Evolutionary conservation across 2,113 vertebrate species (phyloP).

Genomic region (Bettongia penicillata): DNA sequence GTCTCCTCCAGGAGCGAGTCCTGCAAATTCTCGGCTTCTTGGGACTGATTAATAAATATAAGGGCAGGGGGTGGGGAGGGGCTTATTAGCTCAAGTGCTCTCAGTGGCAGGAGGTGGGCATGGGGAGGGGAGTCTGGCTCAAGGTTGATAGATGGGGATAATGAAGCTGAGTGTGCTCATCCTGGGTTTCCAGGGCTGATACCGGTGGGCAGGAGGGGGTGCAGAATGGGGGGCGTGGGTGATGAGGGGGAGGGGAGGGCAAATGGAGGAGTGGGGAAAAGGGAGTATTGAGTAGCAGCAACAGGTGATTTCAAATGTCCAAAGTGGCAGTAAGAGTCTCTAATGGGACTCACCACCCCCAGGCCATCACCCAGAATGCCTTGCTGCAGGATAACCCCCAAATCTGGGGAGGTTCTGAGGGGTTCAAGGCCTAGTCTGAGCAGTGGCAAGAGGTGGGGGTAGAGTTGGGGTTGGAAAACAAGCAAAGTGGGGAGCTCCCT

Average conservation of each 20-base stretch:
- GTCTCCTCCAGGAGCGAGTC: neutral
- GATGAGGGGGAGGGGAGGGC: neutral
- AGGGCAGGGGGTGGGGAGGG: neutral
- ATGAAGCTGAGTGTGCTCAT: slow-evolving; percentile 60
- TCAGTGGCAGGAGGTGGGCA: neutral
- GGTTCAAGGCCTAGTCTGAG: neutral
- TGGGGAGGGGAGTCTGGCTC: slow-evolving; percentile 10
- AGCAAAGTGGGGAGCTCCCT: neutral
- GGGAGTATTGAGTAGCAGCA: slow-evolving; percentile 78
- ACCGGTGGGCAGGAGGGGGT: neutral
- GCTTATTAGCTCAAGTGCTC: slow-evolving; percentile 1
- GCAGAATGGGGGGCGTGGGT: neutral
- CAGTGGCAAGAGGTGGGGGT: neutral
- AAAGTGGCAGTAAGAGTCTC: slow-evolving; percentile 2
- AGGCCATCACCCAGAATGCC: neutral
- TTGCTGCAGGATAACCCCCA: neutral
- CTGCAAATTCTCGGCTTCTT: neutral
- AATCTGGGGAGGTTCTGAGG: neutral
- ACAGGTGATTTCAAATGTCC: slow-evolving; percentile 74
- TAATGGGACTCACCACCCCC: neutral
- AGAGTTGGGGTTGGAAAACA: neutral
- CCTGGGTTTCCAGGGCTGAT: slow-evolving; percentile 39
- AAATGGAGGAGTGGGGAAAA: neutral
- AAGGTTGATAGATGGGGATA: neutral
- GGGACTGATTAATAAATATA: slow-evolving; percentile 64